phyloP scores from a whole-genome alignment of 37 sponge, comb jelly and placozoan genomes.

The Halisarca cf. caerulea region DNA sequence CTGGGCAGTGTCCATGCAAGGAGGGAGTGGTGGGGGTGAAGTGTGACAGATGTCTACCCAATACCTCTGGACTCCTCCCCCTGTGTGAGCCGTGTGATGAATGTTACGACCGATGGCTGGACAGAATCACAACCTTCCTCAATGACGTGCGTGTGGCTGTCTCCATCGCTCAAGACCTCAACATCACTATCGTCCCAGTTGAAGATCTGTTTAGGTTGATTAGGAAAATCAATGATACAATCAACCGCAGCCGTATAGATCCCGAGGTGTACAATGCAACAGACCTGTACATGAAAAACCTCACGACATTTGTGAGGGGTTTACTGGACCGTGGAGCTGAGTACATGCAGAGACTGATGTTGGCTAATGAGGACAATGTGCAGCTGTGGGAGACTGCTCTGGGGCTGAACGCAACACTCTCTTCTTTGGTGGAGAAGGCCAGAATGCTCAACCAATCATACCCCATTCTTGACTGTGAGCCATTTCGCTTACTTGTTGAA shows the following conservation, averaged over 20 bases:
- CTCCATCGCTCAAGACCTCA: not conserved
- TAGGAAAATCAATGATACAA: not conserved
- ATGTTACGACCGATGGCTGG: constrained; percentile 46
- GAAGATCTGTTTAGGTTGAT: constrained; percentile 1
- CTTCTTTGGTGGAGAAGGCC: not conserved
- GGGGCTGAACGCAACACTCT: not conserved
- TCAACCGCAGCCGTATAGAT: not conserved
- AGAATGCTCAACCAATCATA: not conserved
- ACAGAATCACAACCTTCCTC: not conserved
- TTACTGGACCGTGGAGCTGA: not conserved
- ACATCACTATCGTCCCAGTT: not conserved
- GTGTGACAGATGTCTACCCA: constrained; percentile 16
- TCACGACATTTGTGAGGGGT: not conserved
- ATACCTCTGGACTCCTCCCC: constrained; percentile 51
- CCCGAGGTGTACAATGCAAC: not conserved
- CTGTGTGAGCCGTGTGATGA: constrained; percentile 70
- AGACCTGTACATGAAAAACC: not conserved
- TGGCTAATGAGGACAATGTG: not conserved
- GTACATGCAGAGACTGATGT: not conserved
- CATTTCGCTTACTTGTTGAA: not conserved
- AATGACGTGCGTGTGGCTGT: not conserved
- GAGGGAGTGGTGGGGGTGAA: not conserved
- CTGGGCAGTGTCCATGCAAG: constrained; percentile 37
- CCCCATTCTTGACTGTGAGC: not conserved
- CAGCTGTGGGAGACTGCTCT: not conserved